Evolutionary conservation across 2,797 vertebrate species (phyloP).

Genomic region (Myotis findleyi): DNA sequence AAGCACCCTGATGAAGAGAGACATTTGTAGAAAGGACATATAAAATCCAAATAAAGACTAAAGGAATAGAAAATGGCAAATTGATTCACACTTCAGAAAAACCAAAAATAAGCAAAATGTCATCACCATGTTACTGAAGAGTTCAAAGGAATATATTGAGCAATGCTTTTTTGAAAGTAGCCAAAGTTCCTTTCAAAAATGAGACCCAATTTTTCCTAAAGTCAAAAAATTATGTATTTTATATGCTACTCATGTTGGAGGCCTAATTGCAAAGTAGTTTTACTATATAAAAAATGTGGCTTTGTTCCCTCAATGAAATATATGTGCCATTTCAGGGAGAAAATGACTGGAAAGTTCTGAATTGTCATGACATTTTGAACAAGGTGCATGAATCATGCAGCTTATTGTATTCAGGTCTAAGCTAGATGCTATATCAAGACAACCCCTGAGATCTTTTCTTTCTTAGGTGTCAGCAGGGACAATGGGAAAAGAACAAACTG

Average conservation of each 20-base stretch:
- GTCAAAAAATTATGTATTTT: background rate
- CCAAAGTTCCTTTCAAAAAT: constrained; percentile 13
- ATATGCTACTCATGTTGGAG: background rate
- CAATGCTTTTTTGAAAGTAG: constrained; percentile 5
- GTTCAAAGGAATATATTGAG: background rate
- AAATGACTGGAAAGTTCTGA: background rate
- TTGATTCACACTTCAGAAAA: constrained; percentile 41
- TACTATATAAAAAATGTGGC: background rate
- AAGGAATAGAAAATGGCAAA: constrained; percentile 53
- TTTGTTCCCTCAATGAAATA: constrained; percentile 8
- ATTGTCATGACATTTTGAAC: background rate
- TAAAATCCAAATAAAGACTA: constrained; percentile 35
- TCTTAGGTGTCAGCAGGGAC: background rate
- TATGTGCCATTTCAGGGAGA: background rate
- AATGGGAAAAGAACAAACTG: background rate
- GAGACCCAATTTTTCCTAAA: background rate
- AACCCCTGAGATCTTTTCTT: background rate
- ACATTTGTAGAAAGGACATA: background rate
- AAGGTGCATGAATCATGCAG: background rate
- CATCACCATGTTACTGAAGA: constrained; percentile 54
- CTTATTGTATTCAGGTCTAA: background rate
- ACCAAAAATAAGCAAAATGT: constrained; percentile 55
- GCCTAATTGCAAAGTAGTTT: background rate
- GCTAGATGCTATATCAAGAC: background rate
- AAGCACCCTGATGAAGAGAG: background rate